These are phyloP conservation scores for Python bivittatus DNA, from an alignment of 2,113 vertebrate species.

Conservation along the genomic window DNA sequence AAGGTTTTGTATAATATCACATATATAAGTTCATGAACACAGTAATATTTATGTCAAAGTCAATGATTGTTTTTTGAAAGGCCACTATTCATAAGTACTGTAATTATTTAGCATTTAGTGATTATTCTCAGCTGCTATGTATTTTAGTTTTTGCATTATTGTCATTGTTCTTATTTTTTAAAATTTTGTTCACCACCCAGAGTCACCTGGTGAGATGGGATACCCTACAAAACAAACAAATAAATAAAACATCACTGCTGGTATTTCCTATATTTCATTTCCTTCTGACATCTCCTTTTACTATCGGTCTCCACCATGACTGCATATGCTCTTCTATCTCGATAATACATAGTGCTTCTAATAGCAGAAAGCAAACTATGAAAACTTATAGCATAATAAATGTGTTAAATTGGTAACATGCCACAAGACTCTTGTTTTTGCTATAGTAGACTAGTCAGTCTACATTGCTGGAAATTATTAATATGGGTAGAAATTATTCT, in stretches of 20 bases:
- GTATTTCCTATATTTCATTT: not conserved
- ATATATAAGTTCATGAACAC: not conserved
- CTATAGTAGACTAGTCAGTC: not conserved
- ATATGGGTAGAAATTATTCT: not conserved
- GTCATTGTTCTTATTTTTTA: not conserved
- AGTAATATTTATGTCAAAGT: not conserved
- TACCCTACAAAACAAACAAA: not conserved
- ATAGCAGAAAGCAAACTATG: not conserved
- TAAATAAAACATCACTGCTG: not conserved
- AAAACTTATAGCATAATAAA: not conserved
- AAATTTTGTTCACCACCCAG: not conserved
- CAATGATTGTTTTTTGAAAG: not conserved
- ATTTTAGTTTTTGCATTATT: not conserved
- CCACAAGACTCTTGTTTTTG: not conserved
- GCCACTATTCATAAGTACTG: not conserved
- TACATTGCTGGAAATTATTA: not conserved
- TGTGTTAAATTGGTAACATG: not conserved
- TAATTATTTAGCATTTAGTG: not conserved
- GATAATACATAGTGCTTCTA: not conserved
- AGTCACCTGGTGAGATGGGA: not conserved
- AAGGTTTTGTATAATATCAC: not conserved
- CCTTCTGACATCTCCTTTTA: not conserved
- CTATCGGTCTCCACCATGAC: not conserved
- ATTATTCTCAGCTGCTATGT: not conserved
- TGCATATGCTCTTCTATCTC: not conserved